These are phyloP conservation scores for Streblospio benedicti DNA, from an alignment of 1,140 invertebrate species.

Conservation along the genomic window DNA sequence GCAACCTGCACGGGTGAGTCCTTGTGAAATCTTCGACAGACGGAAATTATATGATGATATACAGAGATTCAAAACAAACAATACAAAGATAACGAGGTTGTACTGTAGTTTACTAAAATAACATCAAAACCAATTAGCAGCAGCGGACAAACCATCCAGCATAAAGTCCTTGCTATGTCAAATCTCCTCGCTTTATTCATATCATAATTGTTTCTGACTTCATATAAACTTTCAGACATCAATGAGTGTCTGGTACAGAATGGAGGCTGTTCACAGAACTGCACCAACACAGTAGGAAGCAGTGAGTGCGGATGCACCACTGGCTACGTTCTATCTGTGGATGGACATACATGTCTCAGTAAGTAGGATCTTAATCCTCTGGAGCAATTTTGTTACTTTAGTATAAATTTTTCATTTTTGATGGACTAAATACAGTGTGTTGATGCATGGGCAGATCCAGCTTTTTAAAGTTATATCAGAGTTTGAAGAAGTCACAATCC, in stretches of 20 bases:
- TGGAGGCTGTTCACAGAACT: constrained; percentile 7
- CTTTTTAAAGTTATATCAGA: too few relatives aligned
- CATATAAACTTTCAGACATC: constrained; percentile 8
- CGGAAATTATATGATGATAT: background rate
- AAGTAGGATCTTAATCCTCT: too few relatives aligned
- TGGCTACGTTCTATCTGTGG: background rate
- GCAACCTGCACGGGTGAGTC: constrained; percentile 3
- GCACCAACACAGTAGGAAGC: constrained; percentile 8
- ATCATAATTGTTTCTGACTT: too few relatives aligned
- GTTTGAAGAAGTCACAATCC: too few relatives aligned
- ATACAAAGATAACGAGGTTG: background rate
- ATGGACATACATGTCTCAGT: background rate
- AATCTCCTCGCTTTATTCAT: constrained; percentile 60
- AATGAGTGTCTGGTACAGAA: constrained; percentile 13
- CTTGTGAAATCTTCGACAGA: background rate
- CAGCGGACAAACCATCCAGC: constrained; percentile 69
- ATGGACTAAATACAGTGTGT: too few relatives aligned
- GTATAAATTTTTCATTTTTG: too few relatives aligned
- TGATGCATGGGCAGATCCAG: too few relatives aligned
- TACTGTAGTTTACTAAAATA: background rate
- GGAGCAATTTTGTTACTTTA: too few relatives aligned
- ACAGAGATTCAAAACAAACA: background rate
- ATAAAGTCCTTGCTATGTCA: constrained; percentile 42
- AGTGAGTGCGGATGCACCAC: constrained; percentile 7
- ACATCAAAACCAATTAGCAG: constrained; percentile 61